Base-by-base conservation (phyloP, 1,140 invertebrate genomes). In the Monochamus saltuarius region DNA sequence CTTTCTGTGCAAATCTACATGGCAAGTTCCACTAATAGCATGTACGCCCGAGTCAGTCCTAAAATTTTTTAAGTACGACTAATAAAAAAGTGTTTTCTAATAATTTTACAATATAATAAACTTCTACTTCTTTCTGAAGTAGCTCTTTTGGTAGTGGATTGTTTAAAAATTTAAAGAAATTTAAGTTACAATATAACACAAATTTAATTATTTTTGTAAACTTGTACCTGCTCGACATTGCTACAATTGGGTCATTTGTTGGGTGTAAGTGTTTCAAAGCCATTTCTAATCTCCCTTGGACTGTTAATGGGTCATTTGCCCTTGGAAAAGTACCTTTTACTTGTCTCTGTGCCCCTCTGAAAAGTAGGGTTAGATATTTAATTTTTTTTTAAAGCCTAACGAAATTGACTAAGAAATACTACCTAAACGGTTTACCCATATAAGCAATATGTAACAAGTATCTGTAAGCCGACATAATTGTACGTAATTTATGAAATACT, bases 1-100 rank as follows among this genome's bases (percentile, higher is more conserved):
- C 16, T 52, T 61, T 47, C 77, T 79, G 16, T 79, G 66, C 56
- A 90, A 60, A 60, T 89, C 85, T 58, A 87, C 79, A 65, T 89
- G 87, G 34, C 82, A 83, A n/a, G 81, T 81, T 11, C 81, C 75
- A 65, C 81, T 80, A 10, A 89, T 67, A 1, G 86, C 87, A 77
- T 89, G 87, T 4, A 90, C 88, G 56, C 87, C 88, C 8, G 81
- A 75, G 82, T 90, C 88, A 76, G 88, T 90, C 66, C 87, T 89
- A 71, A 59, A 72, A 49, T 16, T 50, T 3, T 11, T 29, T 8
- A 9, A 50, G 22, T 17, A 17, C 39, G 2, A n/a, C 39, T 2
- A 29, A 29, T 49, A 13, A 50, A 11, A 50, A 36, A 10, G 35
- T 39, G 49, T 45, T 45, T 4, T 34, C 11, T 43, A 43, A 46